Percentiles rank a stretch among this genome's conserved stretches.
phyloP scores from a whole-genome alignment of 2,113 vertebrate species.

The Macquaria ambigua region DNA sequence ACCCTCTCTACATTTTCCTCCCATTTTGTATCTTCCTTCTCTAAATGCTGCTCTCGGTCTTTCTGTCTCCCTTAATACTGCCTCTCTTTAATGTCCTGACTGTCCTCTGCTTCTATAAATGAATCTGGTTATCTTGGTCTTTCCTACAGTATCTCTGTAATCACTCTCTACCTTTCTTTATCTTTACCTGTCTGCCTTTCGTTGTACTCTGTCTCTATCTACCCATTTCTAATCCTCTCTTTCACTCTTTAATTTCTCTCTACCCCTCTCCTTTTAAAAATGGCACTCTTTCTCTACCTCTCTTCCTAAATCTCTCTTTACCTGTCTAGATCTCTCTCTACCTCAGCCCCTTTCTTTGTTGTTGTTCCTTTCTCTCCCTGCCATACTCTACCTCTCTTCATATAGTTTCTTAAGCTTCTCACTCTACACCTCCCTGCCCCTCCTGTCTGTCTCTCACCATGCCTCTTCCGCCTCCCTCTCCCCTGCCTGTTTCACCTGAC shows the following conservation, averaged over 20 bases:
- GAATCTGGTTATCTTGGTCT: neutral
- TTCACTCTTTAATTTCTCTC: neutral
- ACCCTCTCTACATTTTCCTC: neutral
- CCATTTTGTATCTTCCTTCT: neutral
- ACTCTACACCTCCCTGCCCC: neutral
- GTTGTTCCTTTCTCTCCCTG: neutral
- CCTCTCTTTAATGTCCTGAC: neutral
- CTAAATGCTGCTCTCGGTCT: neutral
- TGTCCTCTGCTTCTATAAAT: neutral
- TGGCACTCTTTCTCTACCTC: neutral
- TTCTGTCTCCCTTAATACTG: neutral
- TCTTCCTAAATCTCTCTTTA: neutral
- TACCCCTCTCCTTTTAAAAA: no score
- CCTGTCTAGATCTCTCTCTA: neutral
- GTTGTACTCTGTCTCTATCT: conserved; percentile 44
- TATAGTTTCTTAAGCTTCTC: neutral
- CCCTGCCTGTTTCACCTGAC: neutral
- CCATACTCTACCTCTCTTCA: neutral
- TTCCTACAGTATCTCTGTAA: neutral
- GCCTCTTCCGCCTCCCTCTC: neutral
- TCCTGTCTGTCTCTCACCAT: neutral
- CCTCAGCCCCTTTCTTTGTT: no score
- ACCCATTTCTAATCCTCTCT: neutral
- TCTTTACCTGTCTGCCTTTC: conserved; percentile 16
- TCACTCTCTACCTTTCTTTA: neutral